Conservation (phyloP, 2,888 invertebrate genomes). For the Apantesis nais region DNA sequence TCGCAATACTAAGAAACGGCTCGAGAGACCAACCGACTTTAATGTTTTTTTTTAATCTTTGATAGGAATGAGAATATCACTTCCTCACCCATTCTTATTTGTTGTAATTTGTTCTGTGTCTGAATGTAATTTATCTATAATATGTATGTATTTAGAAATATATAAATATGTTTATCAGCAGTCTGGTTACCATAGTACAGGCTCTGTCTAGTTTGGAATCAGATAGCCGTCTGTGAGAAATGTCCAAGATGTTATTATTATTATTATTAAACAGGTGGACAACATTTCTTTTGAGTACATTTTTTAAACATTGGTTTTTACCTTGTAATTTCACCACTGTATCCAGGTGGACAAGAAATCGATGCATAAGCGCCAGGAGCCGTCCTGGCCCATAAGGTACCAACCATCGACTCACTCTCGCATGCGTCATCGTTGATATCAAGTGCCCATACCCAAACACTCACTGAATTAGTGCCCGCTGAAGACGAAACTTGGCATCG, state of each 20-base stretch:
- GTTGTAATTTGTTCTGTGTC: too few species aligned
- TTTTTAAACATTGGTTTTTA: slow-evolving; percentile 25
- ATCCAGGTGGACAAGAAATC: slow-evolving; percentile 81
- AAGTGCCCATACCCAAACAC: slow-evolving; percentile 88
- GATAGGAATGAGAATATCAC: not conserved
- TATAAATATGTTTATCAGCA: too few species aligned
- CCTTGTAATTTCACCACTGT: slow-evolving; percentile 77
- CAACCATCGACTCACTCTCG: slow-evolving; percentile 83
- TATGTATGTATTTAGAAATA: too few species aligned
- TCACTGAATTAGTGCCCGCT: slow-evolving; percentile 77
- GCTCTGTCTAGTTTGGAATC: too few species aligned
- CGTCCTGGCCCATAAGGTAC: slow-evolving; percentile 87
- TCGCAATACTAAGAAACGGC: not conserved
- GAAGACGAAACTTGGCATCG: slow-evolving; percentile 89
- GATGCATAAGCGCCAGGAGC: slow-evolving; percentile 90
- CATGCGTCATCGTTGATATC: slow-evolving; percentile 84
- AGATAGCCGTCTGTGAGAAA: too few species aligned
- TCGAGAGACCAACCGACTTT: not conserved
- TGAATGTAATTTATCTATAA: too few species aligned
- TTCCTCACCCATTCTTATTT: too few species aligned
- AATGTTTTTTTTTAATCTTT: not conserved
- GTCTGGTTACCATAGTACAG: too few species aligned
- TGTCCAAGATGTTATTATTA: too few species aligned
- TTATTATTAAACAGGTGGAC: too few species aligned
- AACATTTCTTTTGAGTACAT: not conserved